Evolutionary conservation across 2,797 vertebrate genomes (phyloP).

Genomic region (Novumbra hubbsi): DNA sequence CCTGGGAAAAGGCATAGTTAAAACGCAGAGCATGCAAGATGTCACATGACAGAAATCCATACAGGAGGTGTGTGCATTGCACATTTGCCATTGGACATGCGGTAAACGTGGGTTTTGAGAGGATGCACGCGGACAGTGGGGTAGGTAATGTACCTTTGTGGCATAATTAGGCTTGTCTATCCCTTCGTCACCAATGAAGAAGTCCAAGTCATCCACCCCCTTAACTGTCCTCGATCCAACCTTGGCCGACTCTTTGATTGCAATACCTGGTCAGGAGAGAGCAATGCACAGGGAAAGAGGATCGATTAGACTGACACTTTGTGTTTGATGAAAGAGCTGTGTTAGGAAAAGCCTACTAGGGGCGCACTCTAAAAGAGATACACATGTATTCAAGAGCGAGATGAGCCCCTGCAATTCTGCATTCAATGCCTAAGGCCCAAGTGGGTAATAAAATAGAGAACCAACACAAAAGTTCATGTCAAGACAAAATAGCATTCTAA

Average conservation of each 20-base stretch:
- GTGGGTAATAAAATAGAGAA: not conserved
- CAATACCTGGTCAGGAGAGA: conserved; percentile 81
- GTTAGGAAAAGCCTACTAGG: not conserved
- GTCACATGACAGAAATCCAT: not conserved
- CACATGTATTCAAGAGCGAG: not conserved
- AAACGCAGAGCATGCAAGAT: not conserved
- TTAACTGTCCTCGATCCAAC: conserved; percentile 95
- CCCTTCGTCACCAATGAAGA: conserved; percentile 97
- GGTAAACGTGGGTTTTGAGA: too few species aligned
- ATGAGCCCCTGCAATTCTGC: not conserved
- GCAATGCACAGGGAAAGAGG: not conserved
- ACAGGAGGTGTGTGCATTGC: not conserved
- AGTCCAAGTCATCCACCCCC: conserved; percentile 96
- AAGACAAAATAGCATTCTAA: not conserved
- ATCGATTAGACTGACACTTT: not conserved
- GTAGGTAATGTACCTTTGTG: conserved; percentile 82
- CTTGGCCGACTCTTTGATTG: conserved; percentile 97
- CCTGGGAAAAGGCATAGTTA: not conserved
- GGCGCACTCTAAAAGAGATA: not conserved
- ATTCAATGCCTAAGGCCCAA: not conserved
- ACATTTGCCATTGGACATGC: not conserved
- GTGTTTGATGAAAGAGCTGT: not conserved
- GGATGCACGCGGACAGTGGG: too few species aligned
- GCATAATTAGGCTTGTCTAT: conserved; percentile 96
- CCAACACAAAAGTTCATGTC: not conserved